Conservation (phyloP, 2,797 vertebrate genomes). For the Rhodeus uyekii region DNA sequence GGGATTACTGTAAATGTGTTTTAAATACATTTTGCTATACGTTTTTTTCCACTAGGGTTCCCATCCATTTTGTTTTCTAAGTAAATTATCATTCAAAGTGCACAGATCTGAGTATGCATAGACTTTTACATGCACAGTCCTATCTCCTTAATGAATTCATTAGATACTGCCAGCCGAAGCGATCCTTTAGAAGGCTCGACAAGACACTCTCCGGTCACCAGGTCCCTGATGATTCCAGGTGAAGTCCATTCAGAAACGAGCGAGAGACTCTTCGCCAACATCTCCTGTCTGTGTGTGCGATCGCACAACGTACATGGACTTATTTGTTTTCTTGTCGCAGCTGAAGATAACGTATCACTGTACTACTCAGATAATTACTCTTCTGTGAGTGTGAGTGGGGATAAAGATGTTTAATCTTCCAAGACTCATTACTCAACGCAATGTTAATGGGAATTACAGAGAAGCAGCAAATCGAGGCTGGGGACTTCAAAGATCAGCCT, state of each 20-base stretch:
- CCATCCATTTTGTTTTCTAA: background rate
- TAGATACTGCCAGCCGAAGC: slow-evolving; percentile 33
- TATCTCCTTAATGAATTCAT: slow-evolving; percentile 51
- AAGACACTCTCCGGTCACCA: background rate
- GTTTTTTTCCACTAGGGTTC: too few species aligned
- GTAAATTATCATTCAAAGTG: slow-evolving; percentile 19
- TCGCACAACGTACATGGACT: background rate
- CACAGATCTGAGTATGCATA: slow-evolving; percentile 26
- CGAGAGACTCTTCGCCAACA: slow-evolving; percentile 2
- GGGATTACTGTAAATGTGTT: too few species aligned
- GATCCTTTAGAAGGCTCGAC: background rate
- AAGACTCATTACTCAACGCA: slow-evolving; percentile 55
- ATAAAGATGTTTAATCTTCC: slow-evolving; percentile 62
- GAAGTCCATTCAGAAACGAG: background rate
- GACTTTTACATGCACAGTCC: slow-evolving; percentile 46
- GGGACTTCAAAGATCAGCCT: slow-evolving; percentile 34
- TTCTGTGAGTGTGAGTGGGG: slow-evolving; percentile 47
- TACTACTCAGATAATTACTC: slow-evolving; percentile 56
- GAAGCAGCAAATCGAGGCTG: slow-evolving; percentile 12
- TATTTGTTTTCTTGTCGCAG: slow-evolving; percentile 52
- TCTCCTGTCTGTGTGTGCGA: background rate
- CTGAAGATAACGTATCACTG: slow-evolving; percentile 53
- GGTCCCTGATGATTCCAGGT: slow-evolving; percentile 10
- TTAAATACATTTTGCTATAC: too few species aligned
- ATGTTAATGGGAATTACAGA: slow-evolving; percentile 52